Percentiles rank a stretch among this genome's conserved stretches.
Evolutionary conservation across 2,113 vertebrate species (phyloP).

Genomic region (Okapia johnstoni): DNA sequence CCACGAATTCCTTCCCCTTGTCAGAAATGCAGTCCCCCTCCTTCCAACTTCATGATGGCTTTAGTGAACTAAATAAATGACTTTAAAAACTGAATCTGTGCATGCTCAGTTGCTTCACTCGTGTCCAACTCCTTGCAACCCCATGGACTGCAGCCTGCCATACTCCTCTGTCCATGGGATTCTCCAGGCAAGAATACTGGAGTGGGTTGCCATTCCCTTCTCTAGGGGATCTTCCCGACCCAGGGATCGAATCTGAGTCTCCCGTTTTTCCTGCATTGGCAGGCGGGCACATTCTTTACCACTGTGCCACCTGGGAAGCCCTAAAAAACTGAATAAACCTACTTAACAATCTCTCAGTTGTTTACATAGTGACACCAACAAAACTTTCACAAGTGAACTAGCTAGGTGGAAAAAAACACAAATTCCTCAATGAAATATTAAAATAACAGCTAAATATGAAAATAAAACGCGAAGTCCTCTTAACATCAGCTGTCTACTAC

Average conservation of each 20-base stretch:
- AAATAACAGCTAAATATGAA: constrained; percentile 5
- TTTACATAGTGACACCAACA: background rate
- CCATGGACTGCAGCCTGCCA: background rate
- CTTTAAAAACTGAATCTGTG: background rate
- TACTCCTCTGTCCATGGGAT: background rate
- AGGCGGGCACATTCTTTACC: background rate
- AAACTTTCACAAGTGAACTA: constrained; percentile 1
- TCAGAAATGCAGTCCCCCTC: background rate
- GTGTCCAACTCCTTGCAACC: background rate
- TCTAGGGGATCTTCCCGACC: background rate
- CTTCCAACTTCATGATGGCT: background rate
- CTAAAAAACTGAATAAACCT: background rate
- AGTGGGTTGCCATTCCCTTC: background rate
- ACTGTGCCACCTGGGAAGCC: background rate
- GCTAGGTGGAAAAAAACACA: background rate
- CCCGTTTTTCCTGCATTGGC: background rate
- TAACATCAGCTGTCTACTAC: background rate
- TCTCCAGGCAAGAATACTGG: background rate
- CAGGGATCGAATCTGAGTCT: background rate
- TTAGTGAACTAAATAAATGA: constrained; percentile 21
- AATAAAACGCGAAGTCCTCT: constrained; percentile 6
- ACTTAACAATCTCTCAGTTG: background rate
- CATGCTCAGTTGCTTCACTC: background rate
- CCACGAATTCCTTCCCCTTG: background rate
- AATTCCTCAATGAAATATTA: constrained; percentile 25